phyloP scores from a whole-genome alignment of 2,113 vertebrate species.

The Datnioides undecimradiatus region DNA sequence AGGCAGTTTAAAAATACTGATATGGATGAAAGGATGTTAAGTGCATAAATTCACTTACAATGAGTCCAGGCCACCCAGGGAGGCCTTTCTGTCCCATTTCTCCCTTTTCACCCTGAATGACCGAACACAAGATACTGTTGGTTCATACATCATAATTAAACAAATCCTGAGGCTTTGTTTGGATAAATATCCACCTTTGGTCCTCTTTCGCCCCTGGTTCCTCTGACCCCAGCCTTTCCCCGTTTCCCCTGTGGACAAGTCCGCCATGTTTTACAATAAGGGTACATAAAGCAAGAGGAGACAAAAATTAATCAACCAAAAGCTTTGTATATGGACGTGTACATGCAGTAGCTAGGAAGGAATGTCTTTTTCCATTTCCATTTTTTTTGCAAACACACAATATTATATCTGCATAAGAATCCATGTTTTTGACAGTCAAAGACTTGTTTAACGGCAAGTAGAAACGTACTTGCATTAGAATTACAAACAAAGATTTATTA shows the following conservation, averaged over 20 bases:
- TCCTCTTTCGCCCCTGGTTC: constrained; percentile 84
- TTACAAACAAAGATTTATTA: background rate
- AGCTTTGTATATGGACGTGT: constrained; percentile 50
- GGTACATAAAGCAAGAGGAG: background rate
- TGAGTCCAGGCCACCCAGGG: constrained; percentile 84
- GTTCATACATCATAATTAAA: constrained; percentile 5
- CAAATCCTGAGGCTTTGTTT: background rate
- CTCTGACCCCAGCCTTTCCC: constrained; percentile 86
- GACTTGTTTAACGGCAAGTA: background rate
- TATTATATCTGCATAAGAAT: background rate
- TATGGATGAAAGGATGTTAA: background rate
- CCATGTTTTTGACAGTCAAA: background rate
- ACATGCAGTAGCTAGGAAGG: background rate
- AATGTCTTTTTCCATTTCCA: background rate
- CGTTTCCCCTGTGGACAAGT: constrained; percentile 85
- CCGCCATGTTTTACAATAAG: constrained; percentile 47
- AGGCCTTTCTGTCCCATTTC: constrained; percentile 79
- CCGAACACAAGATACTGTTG: constrained; percentile 28
- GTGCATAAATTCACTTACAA: constrained; percentile 80
- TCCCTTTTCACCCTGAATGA: constrained; percentile 84
- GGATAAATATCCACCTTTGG: constrained; percentile 83
- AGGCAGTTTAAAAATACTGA: background rate
- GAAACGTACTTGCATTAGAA: background rate
- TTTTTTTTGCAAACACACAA: background rate
- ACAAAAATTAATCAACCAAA: background rate